Evolutionary conservation across 2,113 vertebrate species (phyloP).

Genomic region (Oenanthe oenanthe): DNA sequence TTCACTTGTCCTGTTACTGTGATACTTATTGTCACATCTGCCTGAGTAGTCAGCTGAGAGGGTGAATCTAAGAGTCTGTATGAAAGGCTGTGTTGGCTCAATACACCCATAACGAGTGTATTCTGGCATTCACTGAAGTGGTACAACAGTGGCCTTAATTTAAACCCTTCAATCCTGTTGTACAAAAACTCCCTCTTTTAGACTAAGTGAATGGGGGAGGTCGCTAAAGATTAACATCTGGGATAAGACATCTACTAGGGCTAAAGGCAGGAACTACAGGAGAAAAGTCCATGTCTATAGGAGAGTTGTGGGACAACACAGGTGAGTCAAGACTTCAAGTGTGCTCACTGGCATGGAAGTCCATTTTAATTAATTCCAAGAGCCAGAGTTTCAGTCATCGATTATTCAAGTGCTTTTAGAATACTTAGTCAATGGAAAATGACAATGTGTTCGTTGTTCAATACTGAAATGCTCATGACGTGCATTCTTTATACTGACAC

Average conservation of each 20-base stretch:
- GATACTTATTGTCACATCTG: not conserved
- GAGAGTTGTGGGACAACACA: not conserved
- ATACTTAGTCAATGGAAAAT: not conserved
- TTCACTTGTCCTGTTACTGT: not conserved
- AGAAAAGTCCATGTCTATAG: not conserved
- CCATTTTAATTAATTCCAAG: not conserved
- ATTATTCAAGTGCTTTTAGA: not conserved
- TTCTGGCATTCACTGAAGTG: not conserved
- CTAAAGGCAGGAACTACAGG: not conserved
- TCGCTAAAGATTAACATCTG: not conserved
- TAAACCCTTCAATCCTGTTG: not conserved
- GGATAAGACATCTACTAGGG: not conserved
- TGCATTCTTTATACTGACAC: accelerated
- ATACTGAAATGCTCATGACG: accelerated
- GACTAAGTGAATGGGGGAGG: not conserved
- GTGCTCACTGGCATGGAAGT: accelerated
- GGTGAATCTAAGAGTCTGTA: not conserved
- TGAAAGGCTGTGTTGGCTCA: not conserved
- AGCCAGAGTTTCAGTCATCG: not conserved
- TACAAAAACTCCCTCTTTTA: not conserved
- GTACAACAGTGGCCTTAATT: not conserved
- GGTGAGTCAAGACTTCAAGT: accelerated
- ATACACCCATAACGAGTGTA: accelerated
- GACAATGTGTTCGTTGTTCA: accelerated
- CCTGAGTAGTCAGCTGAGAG: accelerated